Evolutionary conservation across 2,797 vertebrate species (phyloP), one percentile per base, ranked within the genome.

Genomic region (Smutsia temminckii): DNA sequence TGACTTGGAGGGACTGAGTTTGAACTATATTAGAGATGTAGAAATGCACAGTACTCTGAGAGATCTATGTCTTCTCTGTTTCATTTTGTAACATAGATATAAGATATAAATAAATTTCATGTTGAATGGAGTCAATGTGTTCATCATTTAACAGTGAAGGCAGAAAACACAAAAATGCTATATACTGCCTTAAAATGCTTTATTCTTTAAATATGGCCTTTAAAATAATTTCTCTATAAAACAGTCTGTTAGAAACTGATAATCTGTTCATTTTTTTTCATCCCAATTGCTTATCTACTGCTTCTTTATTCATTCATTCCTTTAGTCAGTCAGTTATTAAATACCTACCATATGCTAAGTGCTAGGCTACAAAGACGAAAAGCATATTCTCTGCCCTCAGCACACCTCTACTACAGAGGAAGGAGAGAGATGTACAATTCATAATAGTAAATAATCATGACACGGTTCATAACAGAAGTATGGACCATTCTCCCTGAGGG

Each of bases 11-110:
- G 61, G 63, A 61, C 3, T 42, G 84, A 64, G 25, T 71, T 37
- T 66, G 51, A 94, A 91, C 29, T 66, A 46, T n/a, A 85, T 51
- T 93, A 83, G 87, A 93, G 75, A 79, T 77, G 27, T n/a, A 93
- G 63, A 92, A 94, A 85, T 68, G 17, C 68, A 51, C 25, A 34
- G 72, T 20, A 55, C 16, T 79, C 21, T 34, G 72, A 77, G 59
- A 89, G 34, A 25, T 78, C 53, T 55, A 49, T 17, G 25, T 12
- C 8, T 69, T 8, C 23, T 53, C 79, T 89, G n/a, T 55, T 91
- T 84, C 59, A 51, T 32, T 91, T 57, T 81, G 25, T 64, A 21
- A 92, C 14, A 49, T 16, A 55, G n/a, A 78, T 16, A 81, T 21
- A 37, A 75, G 32, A 78, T 85, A 71, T 18, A 89, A 40, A 87